Evolutionary conservation across 2,113 vertebrate species (phyloP).

Genomic region (Pteronura brasiliensis): DNA sequence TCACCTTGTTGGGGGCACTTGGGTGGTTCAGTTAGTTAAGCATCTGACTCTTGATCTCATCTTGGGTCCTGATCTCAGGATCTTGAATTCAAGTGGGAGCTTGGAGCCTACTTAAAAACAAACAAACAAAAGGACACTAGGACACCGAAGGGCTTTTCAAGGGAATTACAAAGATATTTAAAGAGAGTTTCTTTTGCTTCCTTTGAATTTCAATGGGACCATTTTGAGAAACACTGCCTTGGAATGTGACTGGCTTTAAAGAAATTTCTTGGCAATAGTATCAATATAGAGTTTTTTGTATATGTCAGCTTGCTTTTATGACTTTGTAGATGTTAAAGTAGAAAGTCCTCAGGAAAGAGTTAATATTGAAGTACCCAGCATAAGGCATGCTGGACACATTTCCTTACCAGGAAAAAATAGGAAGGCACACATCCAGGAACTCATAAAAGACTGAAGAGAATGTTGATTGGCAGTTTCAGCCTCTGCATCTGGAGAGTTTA

Average conservation of each 20-base stretch:
- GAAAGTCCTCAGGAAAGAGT: not conserved
- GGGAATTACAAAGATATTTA: not conserved
- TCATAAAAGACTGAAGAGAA: slow-evolving; percentile 40
- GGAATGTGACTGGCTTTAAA: not conserved
- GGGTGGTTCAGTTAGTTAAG: not conserved
- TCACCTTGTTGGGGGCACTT: not conserved
- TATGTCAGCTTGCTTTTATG: not conserved
- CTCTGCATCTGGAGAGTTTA: slow-evolving; percentile 59
- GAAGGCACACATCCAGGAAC: slow-evolving; percentile 38
- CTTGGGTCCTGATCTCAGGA: not conserved
- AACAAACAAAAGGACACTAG: not conserved
- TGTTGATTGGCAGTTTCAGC: slow-evolving; percentile 39
- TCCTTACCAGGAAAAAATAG: not conserved
- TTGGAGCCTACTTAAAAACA: not conserved
- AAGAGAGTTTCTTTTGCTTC: not conserved
- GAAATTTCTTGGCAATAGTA: not conserved
- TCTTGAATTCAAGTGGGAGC: not conserved
- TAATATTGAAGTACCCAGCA: not conserved
- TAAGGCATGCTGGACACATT: not conserved
- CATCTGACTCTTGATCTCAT: not conserved
- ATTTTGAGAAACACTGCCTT: not conserved
- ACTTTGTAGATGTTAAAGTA: not conserved
- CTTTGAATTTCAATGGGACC: not conserved
- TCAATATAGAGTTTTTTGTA: not conserved
- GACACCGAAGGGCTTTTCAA: not conserved